Percentiles rank a stretch among this genome's conserved stretches.
phyloP scores from a whole-genome alignment of 2,888 invertebrate genomes.

The Lasioglossum marginatum region DNA sequence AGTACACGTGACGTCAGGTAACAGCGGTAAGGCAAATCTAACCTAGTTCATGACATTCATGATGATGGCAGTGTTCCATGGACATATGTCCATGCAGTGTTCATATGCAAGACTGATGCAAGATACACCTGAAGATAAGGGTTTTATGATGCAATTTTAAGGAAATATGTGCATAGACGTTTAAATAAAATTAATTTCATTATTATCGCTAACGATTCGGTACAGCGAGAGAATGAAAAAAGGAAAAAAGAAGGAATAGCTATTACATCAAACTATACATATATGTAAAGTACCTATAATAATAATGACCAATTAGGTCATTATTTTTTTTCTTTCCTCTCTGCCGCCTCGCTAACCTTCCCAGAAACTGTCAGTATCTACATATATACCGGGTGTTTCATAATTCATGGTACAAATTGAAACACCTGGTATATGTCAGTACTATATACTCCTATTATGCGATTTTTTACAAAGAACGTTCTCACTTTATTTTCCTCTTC shows the following conservation, averaged over 20 bases:
- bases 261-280: background rate
- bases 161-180: background rate
- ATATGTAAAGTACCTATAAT: background rate
- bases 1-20: background rate
- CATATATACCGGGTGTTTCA: background rate
- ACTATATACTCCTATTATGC: background rate
- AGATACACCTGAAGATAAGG: background rate
- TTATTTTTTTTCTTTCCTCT: background rate
- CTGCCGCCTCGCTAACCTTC: too few relatives aligned
- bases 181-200: background rate
- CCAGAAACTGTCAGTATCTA: background rate
- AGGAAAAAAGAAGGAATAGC: too few relatives aligned
- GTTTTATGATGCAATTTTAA: background rate
- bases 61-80: background rate
- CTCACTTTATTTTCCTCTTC: slow-evolving; percentile 24
- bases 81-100: too few relatives aligned
- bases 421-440: background rate
- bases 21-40: background rate
- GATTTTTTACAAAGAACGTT: slow-evolving; percentile 21
- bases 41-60: background rate
- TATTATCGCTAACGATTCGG: background rate
- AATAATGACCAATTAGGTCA: too few relatives aligned
- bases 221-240: background rate
- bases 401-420: too few relatives aligned
- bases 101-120: background rate